Conservation (phyloP, 2,888 invertebrate genomes). For the Digitonthophagus gazella region DNA sequence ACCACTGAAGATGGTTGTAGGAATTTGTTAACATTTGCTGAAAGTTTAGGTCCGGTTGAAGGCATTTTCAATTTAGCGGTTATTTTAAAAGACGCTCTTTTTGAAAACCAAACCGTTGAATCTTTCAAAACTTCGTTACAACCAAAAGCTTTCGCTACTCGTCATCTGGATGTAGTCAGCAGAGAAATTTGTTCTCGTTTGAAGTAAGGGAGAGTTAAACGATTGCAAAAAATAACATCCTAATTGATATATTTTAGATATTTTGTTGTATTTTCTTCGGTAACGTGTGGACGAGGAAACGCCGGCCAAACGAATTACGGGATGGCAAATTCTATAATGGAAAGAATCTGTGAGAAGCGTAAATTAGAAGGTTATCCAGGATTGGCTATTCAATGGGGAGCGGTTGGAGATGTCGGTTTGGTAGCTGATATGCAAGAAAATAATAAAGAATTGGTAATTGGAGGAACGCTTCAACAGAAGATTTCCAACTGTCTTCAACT, state of each 20-base stretch:
- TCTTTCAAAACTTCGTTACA: slow-evolving; percentile 66
- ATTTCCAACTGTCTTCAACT: slow-evolving; percentile 58
- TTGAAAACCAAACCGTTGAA: slow-evolving; percentile 62
- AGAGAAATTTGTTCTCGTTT: slow-evolving; percentile 58
- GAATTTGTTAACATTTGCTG: slow-evolving; percentile 63
- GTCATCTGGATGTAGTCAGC: slow-evolving; percentile 69
- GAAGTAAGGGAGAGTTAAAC: not conserved
- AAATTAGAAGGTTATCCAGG: slow-evolving; percentile 41
- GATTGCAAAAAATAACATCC: not conserved
- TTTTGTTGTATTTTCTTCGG: slow-evolving; percentile 88
- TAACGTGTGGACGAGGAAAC: slow-evolving; percentile 86
- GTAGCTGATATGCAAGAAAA: too few relatives aligned
- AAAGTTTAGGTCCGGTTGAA: slow-evolving; percentile 67
- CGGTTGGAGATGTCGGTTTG: too few relatives aligned
- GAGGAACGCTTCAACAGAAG: too few relatives aligned
- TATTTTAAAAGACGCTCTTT: slow-evolving; percentile 72
- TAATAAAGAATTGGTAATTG: too few relatives aligned
- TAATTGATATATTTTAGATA: slow-evolving; percentile 52
- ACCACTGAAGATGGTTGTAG: slow-evolving; percentile 63
- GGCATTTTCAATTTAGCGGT: slow-evolving; percentile 91
- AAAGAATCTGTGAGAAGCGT: too few relatives aligned
- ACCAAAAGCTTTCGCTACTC: slow-evolving; percentile 80
- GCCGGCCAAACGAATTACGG: slow-evolving; percentile 89
- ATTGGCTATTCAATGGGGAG: slow-evolving; percentile 36
- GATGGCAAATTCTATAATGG: slow-evolving; percentile 81